Evolutionary conservation across 2,113 vertebrate species (phyloP), one percentile per base, ranked within the genome.

Genomic region (Baryphthengus martii): DNA sequence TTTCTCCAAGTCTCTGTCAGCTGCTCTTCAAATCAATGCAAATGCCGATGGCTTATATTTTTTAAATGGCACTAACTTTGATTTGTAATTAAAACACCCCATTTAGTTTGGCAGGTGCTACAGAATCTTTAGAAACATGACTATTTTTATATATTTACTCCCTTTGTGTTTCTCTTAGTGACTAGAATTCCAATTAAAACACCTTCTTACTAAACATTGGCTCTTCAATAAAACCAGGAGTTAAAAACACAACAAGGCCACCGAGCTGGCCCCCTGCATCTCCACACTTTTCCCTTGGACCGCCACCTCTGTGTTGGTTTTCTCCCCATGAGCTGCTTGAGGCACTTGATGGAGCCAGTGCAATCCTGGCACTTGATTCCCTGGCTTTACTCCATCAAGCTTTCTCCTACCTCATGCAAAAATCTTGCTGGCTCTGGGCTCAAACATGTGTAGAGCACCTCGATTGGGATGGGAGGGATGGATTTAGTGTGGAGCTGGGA

Each of bases 21-120:
- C 39, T 53, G n/a, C 17, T 70, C 26, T 66, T 88, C 50, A 58
- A 78, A 82, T 73, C 50, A 28, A 86, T 56, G 39, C 26, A 71
- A 77, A 75, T 29, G 53, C 45, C 66, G 42, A 42, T 33, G 13
- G 45, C 28, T 67, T 84, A 2, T 45, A 67, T 70, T 82, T 20
- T 66, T 74, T 18, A 49, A 81, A 81, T 58, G 44, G 21, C 56
- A 76, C 52, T 49, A 67, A 58, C 26, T 91, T 90, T 94, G 81
- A 82, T 85, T 84, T 79, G 82, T 70, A 90, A 91, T 96, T 94
- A 94, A 93, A 94, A 47, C 4, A 11, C 89, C 80, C 77, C 50
- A 39, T 88, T 96, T 97, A 92, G 95, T 95, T 85, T 95, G 62
- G 20, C 42, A 88, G 84, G 89, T 80, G 85, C 78, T 58, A 71